Evolutionary conservation across 2,888 invertebrate genomes (phyloP), one percentile per base, ranked within the genome.

Genomic region (Idaea aversata): DNA sequence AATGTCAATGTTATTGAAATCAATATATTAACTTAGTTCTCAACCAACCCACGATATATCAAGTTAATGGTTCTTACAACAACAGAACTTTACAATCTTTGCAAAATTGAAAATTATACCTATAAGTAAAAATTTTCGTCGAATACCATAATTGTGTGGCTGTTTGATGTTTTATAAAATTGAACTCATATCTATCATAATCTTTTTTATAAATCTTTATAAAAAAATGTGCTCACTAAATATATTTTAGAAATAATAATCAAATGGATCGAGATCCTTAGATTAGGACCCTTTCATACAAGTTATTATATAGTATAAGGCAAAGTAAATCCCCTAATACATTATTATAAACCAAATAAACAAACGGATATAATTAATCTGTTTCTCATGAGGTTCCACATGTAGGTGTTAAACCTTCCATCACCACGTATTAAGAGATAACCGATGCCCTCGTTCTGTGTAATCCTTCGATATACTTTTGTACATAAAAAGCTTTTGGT

Each of bases 1-100:
- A 67, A 5, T 7, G 67, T 67, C 70, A 75, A 77, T 79, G 78
- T 75, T 70, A 76, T 76, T 78, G 74, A 80, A 74, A 77, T 69
- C 75, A 77, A 76, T 74, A 80, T 77, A 80, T 81, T 77, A 74
- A 47, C 47, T 13, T 10, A 7, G 47, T 47, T 47, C 47, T 47
- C 47, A 47, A 47, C 47, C 38, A 38, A 38, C 10, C 7, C 47
- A 47, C 47, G 3, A 47, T 47, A 47, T 7, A 47, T 47, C 47
- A 47, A 47, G 47, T 47, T 47, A 47, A 47, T 47, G 47, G 47
- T 47, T 47, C 47, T 47, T 47, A 13, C 47, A 47, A 47, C 47
- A 47, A 47, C 47, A 47, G 47, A 25, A 47, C 47, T 47, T 47
- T 10, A 47, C 47, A 47, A 47, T 47, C 13, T 13, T 47, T 47